Evolutionary conservation across 2,113 vertebrate species (phyloP).

Genomic region (Clarias magur): DNA sequence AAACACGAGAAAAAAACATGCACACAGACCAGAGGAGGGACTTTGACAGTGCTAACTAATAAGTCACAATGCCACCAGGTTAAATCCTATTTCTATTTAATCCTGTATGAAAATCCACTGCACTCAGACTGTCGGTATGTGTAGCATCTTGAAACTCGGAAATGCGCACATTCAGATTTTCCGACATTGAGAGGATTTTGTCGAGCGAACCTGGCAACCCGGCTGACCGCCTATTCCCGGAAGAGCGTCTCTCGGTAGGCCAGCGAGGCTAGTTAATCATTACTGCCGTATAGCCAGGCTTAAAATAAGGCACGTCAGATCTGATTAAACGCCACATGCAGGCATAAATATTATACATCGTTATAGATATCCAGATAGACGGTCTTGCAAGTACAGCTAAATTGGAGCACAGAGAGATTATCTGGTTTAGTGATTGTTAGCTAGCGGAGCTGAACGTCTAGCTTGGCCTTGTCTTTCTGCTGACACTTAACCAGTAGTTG

Average conservation of each 20-base stretch:
- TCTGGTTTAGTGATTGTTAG: neutral
- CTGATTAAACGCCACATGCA: neutral
- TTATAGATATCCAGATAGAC: too few relatives aligned
- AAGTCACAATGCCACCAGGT: too few relatives aligned
- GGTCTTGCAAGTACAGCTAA: neutral
- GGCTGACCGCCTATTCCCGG: neutral
- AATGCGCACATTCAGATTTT: too few relatives aligned
- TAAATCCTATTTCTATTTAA: too few relatives aligned
- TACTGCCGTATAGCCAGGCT: neutral
- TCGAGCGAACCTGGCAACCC: neutral
- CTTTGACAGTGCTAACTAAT: too few relatives aligned
- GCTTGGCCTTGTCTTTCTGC: neutral
- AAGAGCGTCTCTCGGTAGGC: conserved; percentile 26
- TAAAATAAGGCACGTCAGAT: neutral
- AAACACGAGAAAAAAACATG: too few relatives aligned
- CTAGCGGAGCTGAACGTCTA: neutral
- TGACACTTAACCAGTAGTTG: neutral
- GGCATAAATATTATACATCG: neutral
- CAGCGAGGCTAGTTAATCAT: conserved; percentile 20
- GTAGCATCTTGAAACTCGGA: too few relatives aligned
- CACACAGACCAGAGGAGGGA: too few relatives aligned
- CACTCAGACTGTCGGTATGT: too few relatives aligned
- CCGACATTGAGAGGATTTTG: neutral
- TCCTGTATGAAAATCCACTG: too few relatives aligned
- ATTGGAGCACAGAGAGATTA: neutral